Evolutionary conservation across 2,797 vertebrate species (phyloP).

Genomic region (Schizopygopsis pylzovi): DNA sequence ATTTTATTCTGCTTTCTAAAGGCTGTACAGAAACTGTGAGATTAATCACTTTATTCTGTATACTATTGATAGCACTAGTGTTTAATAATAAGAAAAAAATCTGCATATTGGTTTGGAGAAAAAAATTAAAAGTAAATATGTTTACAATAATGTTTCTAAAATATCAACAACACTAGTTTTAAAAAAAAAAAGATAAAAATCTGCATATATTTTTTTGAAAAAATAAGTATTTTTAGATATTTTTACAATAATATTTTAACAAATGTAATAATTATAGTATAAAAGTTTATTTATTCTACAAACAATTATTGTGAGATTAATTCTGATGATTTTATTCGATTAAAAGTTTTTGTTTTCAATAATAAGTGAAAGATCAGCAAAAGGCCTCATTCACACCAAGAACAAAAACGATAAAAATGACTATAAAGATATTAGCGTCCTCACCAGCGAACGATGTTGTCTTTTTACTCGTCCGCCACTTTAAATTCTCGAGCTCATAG

Average conservation of each 20-base stretch:
- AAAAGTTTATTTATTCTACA: background rate
- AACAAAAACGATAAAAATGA: background rate
- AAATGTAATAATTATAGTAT: background rate
- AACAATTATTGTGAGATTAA: slow-evolving; percentile 5
- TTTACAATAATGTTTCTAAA: no score
- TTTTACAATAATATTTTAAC: background rate
- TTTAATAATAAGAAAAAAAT: background rate
- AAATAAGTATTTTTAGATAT: background rate
- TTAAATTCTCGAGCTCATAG: background rate
- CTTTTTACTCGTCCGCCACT: background rate
- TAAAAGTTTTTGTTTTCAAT: background rate
- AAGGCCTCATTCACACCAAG: background rate
- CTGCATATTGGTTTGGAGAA: no score
- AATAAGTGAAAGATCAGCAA: background rate
- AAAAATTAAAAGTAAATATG: background rate
- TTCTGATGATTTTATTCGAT: background rate
- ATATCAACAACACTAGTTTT: background rate
- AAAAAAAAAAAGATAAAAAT: background rate
- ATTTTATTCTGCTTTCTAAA: background rate
- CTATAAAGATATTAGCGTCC: no score
- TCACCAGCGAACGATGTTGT: no score
- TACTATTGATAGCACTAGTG: background rate
- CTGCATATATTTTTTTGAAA: background rate
- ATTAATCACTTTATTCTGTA: background rate
- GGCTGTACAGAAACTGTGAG: background rate